These are phyloP conservation scores for Drosophila mauritiana DNA, from an alignment of 1,140 invertebrate species.

Conservation along the genomic window DNA sequence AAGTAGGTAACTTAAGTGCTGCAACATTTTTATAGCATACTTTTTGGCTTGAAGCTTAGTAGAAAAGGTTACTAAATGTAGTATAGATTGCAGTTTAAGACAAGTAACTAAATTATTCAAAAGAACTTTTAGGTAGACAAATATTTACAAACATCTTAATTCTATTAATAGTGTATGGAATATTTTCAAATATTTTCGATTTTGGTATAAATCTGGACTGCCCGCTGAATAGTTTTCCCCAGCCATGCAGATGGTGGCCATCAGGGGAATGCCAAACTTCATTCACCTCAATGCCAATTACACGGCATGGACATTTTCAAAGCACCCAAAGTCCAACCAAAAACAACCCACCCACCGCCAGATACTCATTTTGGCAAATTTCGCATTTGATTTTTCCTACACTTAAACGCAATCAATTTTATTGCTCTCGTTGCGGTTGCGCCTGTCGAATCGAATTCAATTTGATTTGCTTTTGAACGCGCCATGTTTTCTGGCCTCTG, in stretches of 20 bases:
- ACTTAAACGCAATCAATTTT: constrained; percentile 81
- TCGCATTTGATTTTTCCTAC: constrained; percentile 77
- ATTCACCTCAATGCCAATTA: constrained; percentile 64
- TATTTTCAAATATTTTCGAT: neutral
- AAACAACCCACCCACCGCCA: neutral
- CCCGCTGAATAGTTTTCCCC: neutral
- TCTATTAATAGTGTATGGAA: neutral
- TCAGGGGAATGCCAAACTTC: constrained; percentile 62
- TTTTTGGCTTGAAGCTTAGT: neutral
- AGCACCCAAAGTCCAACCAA: neutral
- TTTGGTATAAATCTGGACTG: neutral
- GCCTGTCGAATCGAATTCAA: constrained; percentile 76
- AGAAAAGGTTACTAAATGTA: too few relatives aligned
- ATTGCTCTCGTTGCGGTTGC: constrained; percentile 78
- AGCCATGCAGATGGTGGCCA: constrained; percentile 24
- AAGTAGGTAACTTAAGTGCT: too few relatives aligned
- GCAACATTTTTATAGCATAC: neutral
- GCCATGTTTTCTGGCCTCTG: constrained; percentile 21
- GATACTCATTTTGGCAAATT: constrained; percentile 40
- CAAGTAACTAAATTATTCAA: too few relatives aligned
- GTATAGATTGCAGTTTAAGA: too few relatives aligned
- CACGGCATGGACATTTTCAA: constrained; percentile 63
- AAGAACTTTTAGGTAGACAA: too few relatives aligned
- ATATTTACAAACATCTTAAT: too few relatives aligned
- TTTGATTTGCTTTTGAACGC: constrained; percentile 76